These are phyloP conservation scores for Amphiprion ocellaris DNA, from an alignment of 2,113 vertebrate genomes.

Conservation along the genomic window DNA sequence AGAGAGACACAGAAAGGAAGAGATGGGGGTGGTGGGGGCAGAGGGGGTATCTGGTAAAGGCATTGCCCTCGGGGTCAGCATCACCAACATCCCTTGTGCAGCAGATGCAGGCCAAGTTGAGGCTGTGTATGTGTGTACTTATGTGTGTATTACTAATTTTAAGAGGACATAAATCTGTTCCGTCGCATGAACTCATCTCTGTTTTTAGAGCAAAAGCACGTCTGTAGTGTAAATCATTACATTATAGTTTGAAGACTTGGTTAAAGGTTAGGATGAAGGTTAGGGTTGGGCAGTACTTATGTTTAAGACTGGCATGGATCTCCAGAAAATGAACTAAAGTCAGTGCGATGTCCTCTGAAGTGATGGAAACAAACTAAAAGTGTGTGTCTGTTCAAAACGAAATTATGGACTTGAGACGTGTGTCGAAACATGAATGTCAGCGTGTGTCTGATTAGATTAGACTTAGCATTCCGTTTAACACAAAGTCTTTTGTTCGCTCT, in stretches of 20 bases:
- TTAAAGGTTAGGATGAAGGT: background rate
- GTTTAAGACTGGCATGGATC: background rate
- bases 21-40: background rate
- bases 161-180: conserved; percentile 19
- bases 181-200: background rate
- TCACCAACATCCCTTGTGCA: conserved; percentile 53
- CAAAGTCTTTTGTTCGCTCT: conserved; percentile 50
- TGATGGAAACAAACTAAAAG: background rate
- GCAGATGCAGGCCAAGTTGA: conserved; percentile 48
- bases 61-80: conserved; percentile 77
- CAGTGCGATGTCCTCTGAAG: background rate
- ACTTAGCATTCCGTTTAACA: conserved; percentile 38
- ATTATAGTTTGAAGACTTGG: background rate
- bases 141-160: conserved; percentile 5
- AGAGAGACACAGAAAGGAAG: conserved; percentile 10
- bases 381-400: conserved; percentile 28
- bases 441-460: conserved; percentile 28
- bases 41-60: conserved; percentile 77
- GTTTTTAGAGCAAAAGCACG: background rate
- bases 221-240: background rate
- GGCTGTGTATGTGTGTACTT: conserved; percentile 32
- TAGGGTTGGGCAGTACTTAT: background rate
- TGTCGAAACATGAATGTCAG: conserved; percentile 47
- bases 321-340: background rate
- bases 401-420: conserved; percentile 30